A percentile compares a stretch with the other conserved stretches of the same genome.
These are phyloP conservation scores for Cherax destructor DNA, from an alignment of 1,140 invertebrate genomes.

Conservation along the genomic window DNA sequence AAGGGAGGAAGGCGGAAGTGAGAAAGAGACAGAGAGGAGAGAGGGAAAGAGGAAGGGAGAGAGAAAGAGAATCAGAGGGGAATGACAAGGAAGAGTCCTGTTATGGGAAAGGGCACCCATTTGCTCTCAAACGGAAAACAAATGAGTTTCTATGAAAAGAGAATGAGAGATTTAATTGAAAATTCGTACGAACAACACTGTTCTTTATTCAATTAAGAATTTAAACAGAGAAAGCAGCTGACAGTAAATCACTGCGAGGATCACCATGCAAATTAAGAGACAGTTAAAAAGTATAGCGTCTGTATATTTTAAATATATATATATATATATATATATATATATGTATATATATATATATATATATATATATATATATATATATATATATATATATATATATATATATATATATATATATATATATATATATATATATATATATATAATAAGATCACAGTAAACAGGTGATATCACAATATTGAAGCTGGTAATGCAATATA, in stretches of 20 bases:
- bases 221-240: background rate
- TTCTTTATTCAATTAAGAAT: background rate
- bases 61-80: background rate
- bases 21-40: background rate
- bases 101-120: background rate
- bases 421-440: too few relatives aligned
- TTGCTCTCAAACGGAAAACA: background rate
- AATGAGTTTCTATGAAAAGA: background rate
- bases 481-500: too few relatives aligned
- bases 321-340: background rate
- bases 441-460: too few relatives aligned
- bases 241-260: background rate
- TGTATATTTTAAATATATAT: background rate
- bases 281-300: background rate
- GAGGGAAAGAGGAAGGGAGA: background rate
- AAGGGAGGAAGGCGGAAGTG: background rate
- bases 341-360: background rate
- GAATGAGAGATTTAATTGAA: constrained; percentile 1
- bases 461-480: too few relatives aligned
- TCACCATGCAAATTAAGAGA: background rate
- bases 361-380: background rate
- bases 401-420: too few relatives aligned
- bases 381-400: constrained; percentile 1
- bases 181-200: background rate
- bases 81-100: background rate